Base-by-base conservation (phyloP, 2,113 vertebrate species). In the Tachysurus vachellii region DNA sequence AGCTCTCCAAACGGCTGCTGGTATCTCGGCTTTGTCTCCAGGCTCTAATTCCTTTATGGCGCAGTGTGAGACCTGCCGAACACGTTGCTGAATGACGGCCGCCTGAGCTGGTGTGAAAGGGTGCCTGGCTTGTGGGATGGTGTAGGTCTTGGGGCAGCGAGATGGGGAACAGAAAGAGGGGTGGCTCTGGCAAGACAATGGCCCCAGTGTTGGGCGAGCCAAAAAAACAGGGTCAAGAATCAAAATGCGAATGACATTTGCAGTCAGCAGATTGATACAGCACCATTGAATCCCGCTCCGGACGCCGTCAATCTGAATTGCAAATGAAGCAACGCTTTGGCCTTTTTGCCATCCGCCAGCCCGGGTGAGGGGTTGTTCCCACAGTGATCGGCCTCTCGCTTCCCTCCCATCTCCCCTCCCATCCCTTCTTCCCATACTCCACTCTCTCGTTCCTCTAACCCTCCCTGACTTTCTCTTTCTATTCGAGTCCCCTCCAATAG, bases 181-280 rank as follows among this genome's bases (percentile, higher is more conserved):
- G 92, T 90, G 92, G 92, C 91, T 91, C 86, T 53, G 26, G 71
- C 81, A 89, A 92, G 87, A 95, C 95, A 95, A 93, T 91, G 91
- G 93, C 5, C 81, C 93, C 93, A 93, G 92, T 95, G 92, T 94
- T 83, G 91, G 93, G 85, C 90, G 91, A 73, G 93, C 93, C 93
- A 93, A 89, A 87, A 91, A 92, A 88, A 91, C 88, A 91, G 93
- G 95, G 95, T 96, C 95, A 95, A 94, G 94, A 95, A 96, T 95
- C 95, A 95, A 93, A 95, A 94, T 95, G 94, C 90, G 91, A 92
- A 93, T 95, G 94, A 95, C 95, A 96, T 96, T 96, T 94, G 94
- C 94, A 95, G 95, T 95, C 94, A 95, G 93, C 92, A 92, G 95
- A 96, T 94, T 95, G 94, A 95, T 96, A 94, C 95, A 93, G 94